Evolutionary conservation across 37 sponge, comb jelly and placozoan genomes (phyloP), one percentile per base, ranked within the genome.

Genomic region (Spongilla lacustris): DNA sequence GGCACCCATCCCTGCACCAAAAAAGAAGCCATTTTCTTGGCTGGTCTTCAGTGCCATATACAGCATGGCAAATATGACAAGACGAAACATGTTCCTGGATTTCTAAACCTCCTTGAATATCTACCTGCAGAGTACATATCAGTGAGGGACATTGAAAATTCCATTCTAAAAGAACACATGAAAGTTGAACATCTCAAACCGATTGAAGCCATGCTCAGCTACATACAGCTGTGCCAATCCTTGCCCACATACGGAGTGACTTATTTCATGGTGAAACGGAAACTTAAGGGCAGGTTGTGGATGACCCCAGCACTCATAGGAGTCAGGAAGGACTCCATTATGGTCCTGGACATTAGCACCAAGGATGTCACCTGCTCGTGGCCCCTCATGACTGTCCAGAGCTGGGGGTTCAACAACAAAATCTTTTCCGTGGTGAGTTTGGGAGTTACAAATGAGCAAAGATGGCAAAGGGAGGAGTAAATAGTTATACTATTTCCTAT

Each of bases 171-270:
- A 58, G 14, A 58, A 14, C 11, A 17, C 58, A 14, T 14, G 19
- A 14, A 1, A 58, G 1, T 58, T 6, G 58, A 58, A 6, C 4
- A 8, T 13, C 14, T 58, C 12, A 58, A 58, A 1, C 58, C 58
- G 4, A 74, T 91, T 27, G 83, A 91, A 73, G 91, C 88, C n/a
- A 91, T 88, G 67, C 41, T 76, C 32, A 73, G 84, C 35, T 91
- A 91, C 83, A 87, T 91, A 50, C 77, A 87, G 81, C 73, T 77
- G 75, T 81, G 87, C 83, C 90, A 87, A 41, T 86, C 90, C 79
- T 81, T 91, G 67, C 89, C 83, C 33, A 91, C 91, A 0, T 91
- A 91, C 68, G 91, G 91, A 28, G 91, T 91, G 30, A 91, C 87
- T 6, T 91, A 87, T 83, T 91, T 91, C 77, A 66, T 87, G 19